Evolutionary conservation across 2,888 invertebrate genomes (phyloP), one percentile per base, ranked within the genome.

Genomic region (Oligia fasciuncula): DNA sequence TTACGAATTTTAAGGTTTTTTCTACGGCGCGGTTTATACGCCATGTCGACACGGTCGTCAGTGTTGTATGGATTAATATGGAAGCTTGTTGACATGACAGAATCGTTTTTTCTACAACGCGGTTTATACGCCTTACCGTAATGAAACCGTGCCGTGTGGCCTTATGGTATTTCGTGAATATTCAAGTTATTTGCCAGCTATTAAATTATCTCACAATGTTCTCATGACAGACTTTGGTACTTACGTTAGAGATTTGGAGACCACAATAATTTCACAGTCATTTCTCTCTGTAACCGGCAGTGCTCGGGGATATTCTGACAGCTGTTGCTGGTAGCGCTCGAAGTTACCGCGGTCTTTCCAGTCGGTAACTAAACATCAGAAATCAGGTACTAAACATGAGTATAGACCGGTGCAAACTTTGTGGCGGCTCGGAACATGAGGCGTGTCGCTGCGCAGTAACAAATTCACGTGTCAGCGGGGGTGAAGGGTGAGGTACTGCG

Each of bases 211-310:
- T 40, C 19, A 62, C 17, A 46, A 70, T n/a, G 8, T 40, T 65
- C 14, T 57, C n/a, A 29, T 67, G 1, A 4, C 14, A 66, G 9
- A 43, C 4, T 29, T 35, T 4, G 19, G 23, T 63, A 90, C 98
- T 97, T 97, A 99, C 99, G 98, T 98, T 75, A 99, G 97, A 13
- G 97, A 94, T 93, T 98, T 98, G 71, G 98, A 98, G 6, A 98
- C 98, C 5, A 99, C 98, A 90, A 99, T 98, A 76, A 99, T 99
- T 96, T 99, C 99, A 94, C 99, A 99, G 93, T 99, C 99, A 93
- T 99, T 98, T 87, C 98, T 97, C 83, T 98, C 98, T 0, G 97
- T 92, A 0, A 96, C 94, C 8, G 96, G 95, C 60, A 96, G 79
- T 0, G 94, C 90, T 69, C 96, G 91, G 0, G 95, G 93, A 83